Base-by-base conservation (phyloP, 2,888 invertebrate species). In the Apodemia hepburni region DNA sequence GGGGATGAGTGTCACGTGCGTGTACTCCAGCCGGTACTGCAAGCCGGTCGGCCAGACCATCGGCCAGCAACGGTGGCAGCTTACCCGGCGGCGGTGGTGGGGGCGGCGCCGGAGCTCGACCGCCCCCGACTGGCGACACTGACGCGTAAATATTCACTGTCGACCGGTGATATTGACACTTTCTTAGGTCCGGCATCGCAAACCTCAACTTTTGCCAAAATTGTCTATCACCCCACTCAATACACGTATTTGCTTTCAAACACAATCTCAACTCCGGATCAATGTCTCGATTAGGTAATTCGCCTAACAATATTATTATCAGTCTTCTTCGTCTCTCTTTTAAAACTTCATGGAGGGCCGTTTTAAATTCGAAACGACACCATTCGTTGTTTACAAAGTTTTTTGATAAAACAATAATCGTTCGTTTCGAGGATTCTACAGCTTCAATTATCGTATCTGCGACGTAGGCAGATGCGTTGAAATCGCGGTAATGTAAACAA, bases 151-250 rank as follows among this genome's bases (percentile, higher is more conserved):
- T 95, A 84, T 95, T 95, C 76, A 94, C 93, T 71, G 94, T 93
- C 67, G 95, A 94, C 73, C 93, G 92, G 79, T 93, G 94, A 81
- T 94, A 93, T 71, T 93, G 90, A 83, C 94, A 93, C 85, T 93
- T 92, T 81, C 94, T 92, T 72, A 94, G 93, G 85, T 97, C 96
- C 65, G 98, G 98, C 94, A 98, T 95, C 63, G 97, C 96, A 79
- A 97, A 97, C 79, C 96, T 95, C 69, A 99, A 92, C 88, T 98
- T 98, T 81, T 98, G 97, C 99, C 99, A 99, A 92, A 99, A 99
- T 80, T 97, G 95, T 81, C 97, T 96, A 87, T 99, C 98, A 69
- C 97, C 97, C 96, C 97, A 97, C 84, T 97, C 96, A 79, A 99
- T 95, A 83, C 97, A 96, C 74, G 97, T 97, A 90, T 97, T 97